These are phyloP conservation scores for Lucifuga dentata DNA, from an alignment of 2,113 vertebrate genomes.

Conservation along the genomic window DNA sequence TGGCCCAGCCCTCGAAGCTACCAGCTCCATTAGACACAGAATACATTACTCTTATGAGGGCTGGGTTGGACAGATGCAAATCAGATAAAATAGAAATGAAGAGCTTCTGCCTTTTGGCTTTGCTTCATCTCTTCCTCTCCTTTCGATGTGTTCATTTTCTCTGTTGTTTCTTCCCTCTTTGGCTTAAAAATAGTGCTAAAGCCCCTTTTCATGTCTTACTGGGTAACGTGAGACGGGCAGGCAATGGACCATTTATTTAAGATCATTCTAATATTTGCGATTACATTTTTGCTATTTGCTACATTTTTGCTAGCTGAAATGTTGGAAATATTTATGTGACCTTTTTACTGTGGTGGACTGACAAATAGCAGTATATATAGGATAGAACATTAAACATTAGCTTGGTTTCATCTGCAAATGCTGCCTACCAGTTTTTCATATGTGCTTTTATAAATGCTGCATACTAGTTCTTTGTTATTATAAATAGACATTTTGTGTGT, in stretches of 20 bases:
- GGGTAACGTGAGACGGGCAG: slow-evolving; percentile 2
- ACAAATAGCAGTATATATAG: background rate
- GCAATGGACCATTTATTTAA: background rate
- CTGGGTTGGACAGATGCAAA: slow-evolving; percentile 67
- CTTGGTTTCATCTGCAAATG: background rate
- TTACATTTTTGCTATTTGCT: too few relatives aligned
- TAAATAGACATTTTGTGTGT: too few relatives aligned
- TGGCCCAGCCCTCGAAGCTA: slow-evolving; percentile 61
- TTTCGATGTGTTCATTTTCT: slow-evolving; percentile 16
- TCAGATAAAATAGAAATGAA: slow-evolving; percentile 63
- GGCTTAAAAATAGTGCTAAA: slow-evolving; percentile 15
- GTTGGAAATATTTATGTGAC: too few relatives aligned
- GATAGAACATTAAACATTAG: background rate
- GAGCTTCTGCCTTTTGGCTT: slow-evolving; percentile 27
- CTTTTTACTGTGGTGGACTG: too few relatives aligned
- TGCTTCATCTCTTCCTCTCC: slow-evolving; percentile 20
- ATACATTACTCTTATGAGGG: slow-evolving; percentile 75
- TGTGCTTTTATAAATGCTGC: too few relatives aligned
- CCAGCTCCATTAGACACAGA: slow-evolving; percentile 76
- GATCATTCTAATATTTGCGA: background rate
- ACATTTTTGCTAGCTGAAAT: background rate
- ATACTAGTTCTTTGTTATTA: too few relatives aligned
- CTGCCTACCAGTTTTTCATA: too few relatives aligned
- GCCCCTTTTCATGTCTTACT: slow-evolving; percentile 10
- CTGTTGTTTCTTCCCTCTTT: slow-evolving; percentile 1